Evolutionary conservation across 2,113 vertebrate species (phyloP).

Genomic region (Pelecanus crispus): DNA sequence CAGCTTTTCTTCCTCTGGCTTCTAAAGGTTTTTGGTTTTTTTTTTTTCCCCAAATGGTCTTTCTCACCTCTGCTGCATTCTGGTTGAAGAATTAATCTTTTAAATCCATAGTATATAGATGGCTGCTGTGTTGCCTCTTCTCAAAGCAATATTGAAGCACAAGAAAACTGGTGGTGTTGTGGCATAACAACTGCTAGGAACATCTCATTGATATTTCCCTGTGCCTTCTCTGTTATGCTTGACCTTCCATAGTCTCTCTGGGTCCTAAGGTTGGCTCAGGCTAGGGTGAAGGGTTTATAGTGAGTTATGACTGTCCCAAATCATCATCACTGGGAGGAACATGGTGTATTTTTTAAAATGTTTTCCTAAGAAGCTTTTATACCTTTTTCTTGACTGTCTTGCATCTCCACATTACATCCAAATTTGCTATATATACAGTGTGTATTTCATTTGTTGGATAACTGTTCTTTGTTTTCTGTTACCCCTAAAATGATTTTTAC

Average conservation of each 20-base stretch:
- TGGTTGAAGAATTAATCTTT: background rate
- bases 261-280: background rate
- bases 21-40: background rate
- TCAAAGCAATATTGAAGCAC: background rate
- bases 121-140: background rate
- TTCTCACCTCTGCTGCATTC: background rate
- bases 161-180: background rate
- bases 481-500: background rate
- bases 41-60: background rate
- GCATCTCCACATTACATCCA: background rate
- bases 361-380: background rate
- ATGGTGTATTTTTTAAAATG: rapidly evolving
- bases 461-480: background rate
- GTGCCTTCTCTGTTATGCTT: background rate
- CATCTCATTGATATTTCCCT: background rate
- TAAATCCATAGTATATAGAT: background rate
- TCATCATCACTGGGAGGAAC: background rate
- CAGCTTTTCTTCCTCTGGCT: background rate
- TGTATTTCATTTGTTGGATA: background rate
- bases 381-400: background rate
- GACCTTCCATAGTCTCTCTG: background rate
- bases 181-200: background rate
- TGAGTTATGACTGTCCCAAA: background rate
- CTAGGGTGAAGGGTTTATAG: background rate
- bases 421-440: background rate